phyloP scores from a whole-genome alignment of 2,113 vertebrate genomes.

The Apodemus sylvaticus region DNA sequence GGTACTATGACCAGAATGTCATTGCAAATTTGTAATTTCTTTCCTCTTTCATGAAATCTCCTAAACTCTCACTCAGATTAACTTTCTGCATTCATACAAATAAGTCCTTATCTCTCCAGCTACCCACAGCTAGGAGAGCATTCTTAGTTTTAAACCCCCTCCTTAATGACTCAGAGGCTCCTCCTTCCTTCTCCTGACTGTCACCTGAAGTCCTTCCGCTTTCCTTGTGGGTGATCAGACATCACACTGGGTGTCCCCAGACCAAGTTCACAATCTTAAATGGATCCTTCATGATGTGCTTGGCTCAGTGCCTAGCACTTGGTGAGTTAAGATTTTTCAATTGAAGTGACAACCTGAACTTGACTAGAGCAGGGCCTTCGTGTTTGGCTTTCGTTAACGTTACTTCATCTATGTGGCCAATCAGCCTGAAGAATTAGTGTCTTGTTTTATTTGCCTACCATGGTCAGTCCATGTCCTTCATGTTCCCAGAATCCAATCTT shows the following conservation, averaged over 20 bases:
- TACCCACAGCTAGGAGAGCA: neutral
- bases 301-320: neutral
- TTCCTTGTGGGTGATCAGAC: neutral
- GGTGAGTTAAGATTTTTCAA: neutral
- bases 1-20: neutral
- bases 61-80: neutral
- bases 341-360: neutral
- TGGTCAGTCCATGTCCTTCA: neutral
- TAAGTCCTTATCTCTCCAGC: neutral
- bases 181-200: neutral
- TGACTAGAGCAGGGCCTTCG: neutral
- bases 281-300: neutral
- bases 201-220: neutral
- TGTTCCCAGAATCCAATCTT: neutral
- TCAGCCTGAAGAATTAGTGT: neutral
- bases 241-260: neutral
- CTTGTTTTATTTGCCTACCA: neutral
- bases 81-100: neutral
- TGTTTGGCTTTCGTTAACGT: neutral
- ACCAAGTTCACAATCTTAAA: neutral
- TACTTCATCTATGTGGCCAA: neutral
- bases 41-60: neutral
- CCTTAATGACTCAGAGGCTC: neutral
- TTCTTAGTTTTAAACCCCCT: neutral
- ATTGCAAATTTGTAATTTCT: neutral